Evolutionary conservation across 2,888 invertebrate species (phyloP).

Genomic region (Phytoseiulus persimilis): DNA sequence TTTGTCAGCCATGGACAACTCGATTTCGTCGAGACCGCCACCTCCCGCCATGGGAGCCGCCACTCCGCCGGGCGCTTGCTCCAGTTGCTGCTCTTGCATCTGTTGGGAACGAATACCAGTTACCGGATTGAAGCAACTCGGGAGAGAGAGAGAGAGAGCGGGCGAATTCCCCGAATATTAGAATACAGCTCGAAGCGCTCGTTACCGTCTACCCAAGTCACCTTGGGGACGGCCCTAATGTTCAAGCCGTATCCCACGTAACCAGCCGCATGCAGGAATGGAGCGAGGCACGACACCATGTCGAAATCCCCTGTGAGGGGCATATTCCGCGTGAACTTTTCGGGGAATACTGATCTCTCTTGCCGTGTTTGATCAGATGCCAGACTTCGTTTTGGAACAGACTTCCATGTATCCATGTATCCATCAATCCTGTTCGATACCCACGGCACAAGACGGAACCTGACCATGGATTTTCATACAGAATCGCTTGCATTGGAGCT

Average conservation of each 20-base stretch:
- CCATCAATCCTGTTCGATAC: too few species aligned
- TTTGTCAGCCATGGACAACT: constrained; percentile 36
- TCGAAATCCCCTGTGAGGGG: too few species aligned
- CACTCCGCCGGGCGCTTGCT: constrained; percentile 7
- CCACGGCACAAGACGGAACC: too few species aligned
- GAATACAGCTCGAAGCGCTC: not conserved
- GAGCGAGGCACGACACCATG: too few species aligned
- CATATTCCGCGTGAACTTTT: too few species aligned
- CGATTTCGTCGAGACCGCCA: constrained; percentile 31
- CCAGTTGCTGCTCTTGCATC: constrained; percentile 33
- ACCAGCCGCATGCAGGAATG: not conserved
- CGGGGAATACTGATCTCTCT: too few species aligned
- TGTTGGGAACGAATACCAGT: not conserved
- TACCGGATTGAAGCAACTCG: not conserved
- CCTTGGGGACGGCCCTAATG: not conserved
- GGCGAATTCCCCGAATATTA: too few species aligned
- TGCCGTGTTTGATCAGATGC: too few species aligned
- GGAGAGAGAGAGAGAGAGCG: not conserved
- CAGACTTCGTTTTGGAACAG: too few species aligned
- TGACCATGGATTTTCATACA: too few species aligned
- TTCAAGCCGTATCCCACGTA: not conserved
- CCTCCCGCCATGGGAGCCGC: constrained; percentile 5
- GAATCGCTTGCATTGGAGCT: too few species aligned
- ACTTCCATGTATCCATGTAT: too few species aligned
- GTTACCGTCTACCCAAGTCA: not conserved